A percentile compares a stretch with the other conserved stretches of the same genome.
phyloP scores from a whole-genome alignment of 2,113 vertebrate genomes.

The Atrichornis clamosus region DNA sequence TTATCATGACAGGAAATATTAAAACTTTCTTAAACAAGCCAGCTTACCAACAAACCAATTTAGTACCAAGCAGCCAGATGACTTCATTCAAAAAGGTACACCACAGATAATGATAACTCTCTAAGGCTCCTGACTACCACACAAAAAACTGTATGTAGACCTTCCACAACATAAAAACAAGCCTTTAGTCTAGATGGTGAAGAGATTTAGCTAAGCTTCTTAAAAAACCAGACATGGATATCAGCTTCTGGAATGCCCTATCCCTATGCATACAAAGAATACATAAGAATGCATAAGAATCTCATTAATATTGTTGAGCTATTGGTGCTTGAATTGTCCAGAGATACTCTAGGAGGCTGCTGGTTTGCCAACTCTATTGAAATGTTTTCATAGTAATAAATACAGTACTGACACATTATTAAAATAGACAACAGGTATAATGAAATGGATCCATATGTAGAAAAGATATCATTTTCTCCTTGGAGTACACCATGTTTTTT shows the following conservation, averaged over 20 bases:
- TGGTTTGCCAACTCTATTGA: not conserved
- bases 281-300: not conserved
- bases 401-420: not conserved
- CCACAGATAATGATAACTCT: not conserved
- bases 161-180: accelerated
- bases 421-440: not conserved
- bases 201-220: not conserved
- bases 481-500: not conserved
- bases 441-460: not conserved
- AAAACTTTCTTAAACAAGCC: not conserved
- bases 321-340: not conserved
- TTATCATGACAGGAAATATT: not conserved
- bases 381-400: not conserved
- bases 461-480: not conserved
- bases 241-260: not conserved
- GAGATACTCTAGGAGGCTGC: not conserved
- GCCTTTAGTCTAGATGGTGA: not conserved
- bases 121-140: not conserved
- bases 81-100: not conserved
- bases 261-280: not conserved
- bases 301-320: not conserved
- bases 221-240: not conserved
- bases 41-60: no score
- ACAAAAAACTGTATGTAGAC: not conserved
- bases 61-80: not conserved